phyloP scores from a whole-genome alignment of 2,888 invertebrate genomes.

The Calliopum simillimum region DNA sequence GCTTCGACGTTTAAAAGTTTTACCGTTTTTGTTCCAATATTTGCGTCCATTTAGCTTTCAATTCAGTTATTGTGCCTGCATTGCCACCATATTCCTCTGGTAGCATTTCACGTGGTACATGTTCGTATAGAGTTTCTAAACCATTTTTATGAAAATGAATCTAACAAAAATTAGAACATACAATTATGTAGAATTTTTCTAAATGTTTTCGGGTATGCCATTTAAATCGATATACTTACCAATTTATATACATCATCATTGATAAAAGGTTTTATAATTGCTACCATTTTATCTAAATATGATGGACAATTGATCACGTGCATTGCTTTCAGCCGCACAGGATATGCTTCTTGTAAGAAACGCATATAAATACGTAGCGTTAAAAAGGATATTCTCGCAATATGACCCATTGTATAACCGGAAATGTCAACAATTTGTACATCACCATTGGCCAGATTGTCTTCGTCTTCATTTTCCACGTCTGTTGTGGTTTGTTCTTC shows the following conservation, averaged over 20 bases:
- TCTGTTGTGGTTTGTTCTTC: background rate
- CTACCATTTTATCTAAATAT: constrained; percentile 72
- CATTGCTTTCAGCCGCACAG: constrained; percentile 74
- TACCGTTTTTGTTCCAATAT: constrained; percentile 51
- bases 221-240: constrained; percentile 61
- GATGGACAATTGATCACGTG: constrained; percentile 76
- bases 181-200: background rate
- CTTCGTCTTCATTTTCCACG: constrained; percentile 2
- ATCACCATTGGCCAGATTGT: constrained; percentile 70
- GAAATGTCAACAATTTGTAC: constrained; percentile 78
- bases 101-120: constrained; percentile 71
- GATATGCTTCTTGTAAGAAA: constrained; percentile 78
- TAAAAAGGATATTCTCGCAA: constrained; percentile 72
- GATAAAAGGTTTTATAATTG: constrained; percentile 72
- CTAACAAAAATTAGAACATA: constrained; percentile 60
- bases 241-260: constrained; percentile 71
- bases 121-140: constrained; percentile 70
- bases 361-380: constrained; percentile 74
- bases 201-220: background rate
- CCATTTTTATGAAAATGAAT: constrained; percentile 70
- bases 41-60: constrained; percentile 68
- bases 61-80: constrained; percentile 62
- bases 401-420: constrained; percentile 73
- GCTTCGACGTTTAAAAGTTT: background rate
- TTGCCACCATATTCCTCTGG: constrained; percentile 76